phyloP scores from a whole-genome alignment of 2,113 vertebrate species.

The Myiozetetes cayanensis region DNA sequence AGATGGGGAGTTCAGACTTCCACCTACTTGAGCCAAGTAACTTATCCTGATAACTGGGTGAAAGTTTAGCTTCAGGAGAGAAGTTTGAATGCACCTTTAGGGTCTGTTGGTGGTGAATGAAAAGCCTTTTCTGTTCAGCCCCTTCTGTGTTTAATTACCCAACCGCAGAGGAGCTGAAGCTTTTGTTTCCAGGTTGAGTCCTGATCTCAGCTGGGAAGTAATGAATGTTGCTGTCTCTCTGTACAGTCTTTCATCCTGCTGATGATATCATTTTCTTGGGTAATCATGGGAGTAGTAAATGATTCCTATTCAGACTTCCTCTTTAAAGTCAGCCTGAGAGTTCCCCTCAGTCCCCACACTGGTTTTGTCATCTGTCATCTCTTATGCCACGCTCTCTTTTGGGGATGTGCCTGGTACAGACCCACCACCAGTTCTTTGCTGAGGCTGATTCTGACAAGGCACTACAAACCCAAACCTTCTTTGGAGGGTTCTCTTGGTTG shows the following conservation, averaged over 20 bases:
- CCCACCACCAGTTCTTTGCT: neutral
- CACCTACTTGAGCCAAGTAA: neutral
- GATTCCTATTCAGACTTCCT: neutral
- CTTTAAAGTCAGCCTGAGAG: neutral
- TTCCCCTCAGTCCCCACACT: rapidly evolving
- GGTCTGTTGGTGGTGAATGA: neutral
- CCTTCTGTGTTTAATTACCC: conserved; percentile 28
- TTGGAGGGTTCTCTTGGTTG: neutral
- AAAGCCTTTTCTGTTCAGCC: neutral
- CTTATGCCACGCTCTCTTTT: neutral
- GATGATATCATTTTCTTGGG: neutral
- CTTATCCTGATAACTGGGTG: neutral
- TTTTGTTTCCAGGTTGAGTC: conserved; percentile 35
- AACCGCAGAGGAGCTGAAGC: neutral
- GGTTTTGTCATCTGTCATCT: neutral
- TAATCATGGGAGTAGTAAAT: neutral
- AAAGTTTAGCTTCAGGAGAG: neutral
- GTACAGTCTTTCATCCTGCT: conserved; percentile 5
- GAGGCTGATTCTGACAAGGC: neutral
- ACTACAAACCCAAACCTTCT: neutral
- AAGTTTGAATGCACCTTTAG: neutral
- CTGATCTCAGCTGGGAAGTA: neutral
- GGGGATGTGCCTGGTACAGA: neutral
- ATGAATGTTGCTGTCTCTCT: neutral
- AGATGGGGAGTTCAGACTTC: neutral